phyloP scores from a whole-genome alignment of 2,797 vertebrate genomes.

The Karalla daura region DNA sequence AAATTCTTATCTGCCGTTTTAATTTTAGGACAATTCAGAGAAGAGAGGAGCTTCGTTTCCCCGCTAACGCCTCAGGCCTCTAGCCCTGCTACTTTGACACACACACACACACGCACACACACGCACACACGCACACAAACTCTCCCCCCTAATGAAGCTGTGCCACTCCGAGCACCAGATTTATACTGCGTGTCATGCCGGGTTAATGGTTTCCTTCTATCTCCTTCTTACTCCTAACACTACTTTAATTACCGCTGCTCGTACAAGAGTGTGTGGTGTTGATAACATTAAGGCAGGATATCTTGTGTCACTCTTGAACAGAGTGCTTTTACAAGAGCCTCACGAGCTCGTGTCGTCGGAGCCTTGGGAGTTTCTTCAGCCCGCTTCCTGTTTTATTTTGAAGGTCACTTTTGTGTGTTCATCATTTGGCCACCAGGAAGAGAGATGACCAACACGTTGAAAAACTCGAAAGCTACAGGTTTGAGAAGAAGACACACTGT shows the following conservation, averaged over 20 bases:
- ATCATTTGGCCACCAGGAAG: too few relatives aligned
- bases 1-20: slow-evolving; percentile 37
- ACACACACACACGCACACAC: not conserved
- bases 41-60: slow-evolving; percentile 16
- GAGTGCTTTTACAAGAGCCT: not conserved
- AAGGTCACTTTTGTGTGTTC: too few relatives aligned
- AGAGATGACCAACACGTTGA: too few relatives aligned
- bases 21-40: slow-evolving; percentile 31
- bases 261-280: not conserved
- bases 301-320: not conserved
- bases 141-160: slow-evolving; percentile 5
- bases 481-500: too few relatives aligned
- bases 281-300: not conserved
- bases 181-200: not conserved
- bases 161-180: not conserved
- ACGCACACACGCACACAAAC: not conserved
- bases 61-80: slow-evolving; percentile 31
- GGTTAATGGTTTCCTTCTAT: not conserved
- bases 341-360: too few relatives aligned
- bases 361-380: too few relatives aligned
- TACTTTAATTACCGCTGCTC: not conserved
- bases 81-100: not conserved
- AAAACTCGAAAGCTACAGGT: too few relatives aligned
- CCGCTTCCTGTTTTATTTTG: too few relatives aligned
- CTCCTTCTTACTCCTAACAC: not conserved